Percentiles rank a stretch among this genome's conserved stretches.
Conservation (phyloP, 2,888 invertebrate species). For the Yponomeuta sedellus region DNA sequence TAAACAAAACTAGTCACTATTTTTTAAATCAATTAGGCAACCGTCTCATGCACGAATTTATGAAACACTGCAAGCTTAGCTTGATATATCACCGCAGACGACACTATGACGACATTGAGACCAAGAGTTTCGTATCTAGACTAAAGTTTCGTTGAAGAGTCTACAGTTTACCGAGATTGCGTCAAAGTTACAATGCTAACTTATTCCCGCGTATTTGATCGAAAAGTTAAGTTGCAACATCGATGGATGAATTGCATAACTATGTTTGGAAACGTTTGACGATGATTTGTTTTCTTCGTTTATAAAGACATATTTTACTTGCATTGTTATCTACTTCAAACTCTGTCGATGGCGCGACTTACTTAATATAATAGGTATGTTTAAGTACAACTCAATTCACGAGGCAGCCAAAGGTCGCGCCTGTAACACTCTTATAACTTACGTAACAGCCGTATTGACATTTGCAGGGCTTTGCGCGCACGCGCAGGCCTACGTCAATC, state of each 20-base stretch:
- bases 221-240: neutral
- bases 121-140: neutral
- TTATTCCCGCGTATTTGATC: neutral
- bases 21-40: slow-evolving; percentile 14
- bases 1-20: slow-evolving; percentile 4
- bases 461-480: slow-evolving; percentile 41
- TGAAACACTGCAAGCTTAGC: neutral
- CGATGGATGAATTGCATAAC: neutral
- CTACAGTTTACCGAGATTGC: neutral
- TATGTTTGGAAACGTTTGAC: neutral
- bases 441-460: slow-evolving; percentile 42
- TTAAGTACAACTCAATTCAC: slow-evolving; percentile 9
- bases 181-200: too few species aligned
- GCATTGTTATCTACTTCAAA: neutral
- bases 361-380: neutral
- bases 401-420: slow-evolving; percentile 11
- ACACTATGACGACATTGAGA: neutral
- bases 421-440: slow-evolving; percentile 4
- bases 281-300: neutral
- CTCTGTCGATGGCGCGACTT: slow-evolving; percentile 5
- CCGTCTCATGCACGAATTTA: slow-evolving; percentile 5
- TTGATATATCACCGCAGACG: slow-evolving; percentile 5
- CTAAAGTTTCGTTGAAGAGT: neutral
- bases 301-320: slow-evolving; percentile 2
- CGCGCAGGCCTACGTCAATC: neutral